Percentiles rank a stretch among this genome's conserved stretches.
These are phyloP conservation scores for Propsilocerus akamusi DNA, from an alignment of 1,140 invertebrate genomes.

Conservation along the genomic window DNA sequence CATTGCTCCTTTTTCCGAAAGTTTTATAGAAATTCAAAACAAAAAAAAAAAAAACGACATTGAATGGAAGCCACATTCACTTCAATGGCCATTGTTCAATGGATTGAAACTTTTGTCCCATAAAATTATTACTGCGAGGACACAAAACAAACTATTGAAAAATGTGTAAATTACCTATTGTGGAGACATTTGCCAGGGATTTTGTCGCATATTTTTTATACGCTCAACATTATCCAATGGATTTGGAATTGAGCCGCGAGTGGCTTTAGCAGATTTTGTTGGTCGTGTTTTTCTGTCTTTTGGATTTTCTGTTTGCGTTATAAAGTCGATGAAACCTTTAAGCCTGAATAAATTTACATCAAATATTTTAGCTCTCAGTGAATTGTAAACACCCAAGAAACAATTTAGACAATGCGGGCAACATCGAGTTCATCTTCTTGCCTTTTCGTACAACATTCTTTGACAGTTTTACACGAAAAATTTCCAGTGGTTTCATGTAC, in stretches of 20 bases:
- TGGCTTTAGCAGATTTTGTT: not conserved
- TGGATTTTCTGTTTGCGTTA: not conserved
- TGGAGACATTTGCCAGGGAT: not conserved
- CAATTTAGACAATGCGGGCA: no score
- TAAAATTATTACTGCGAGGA: conserved; percentile 1
- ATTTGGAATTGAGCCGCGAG: not conserved
- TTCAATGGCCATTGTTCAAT: not conserved
- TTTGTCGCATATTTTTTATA: not conserved
- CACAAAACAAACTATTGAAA: not conserved
- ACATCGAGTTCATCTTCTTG: no score
- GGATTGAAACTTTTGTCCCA: not conserved
- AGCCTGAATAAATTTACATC: no score
- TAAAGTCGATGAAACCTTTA: no score
- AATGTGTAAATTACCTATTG: not conserved
- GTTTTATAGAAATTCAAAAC: no score
- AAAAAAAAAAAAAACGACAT: not conserved
- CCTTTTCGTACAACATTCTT: no score
- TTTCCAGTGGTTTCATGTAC: no score
- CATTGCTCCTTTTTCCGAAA: not conserved
- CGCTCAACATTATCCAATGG: not conserved
- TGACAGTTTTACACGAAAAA: no score
- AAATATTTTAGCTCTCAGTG: no score
- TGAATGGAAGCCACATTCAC: not conserved
- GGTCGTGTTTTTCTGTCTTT: not conserved
- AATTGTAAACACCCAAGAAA: no score